Base-by-base conservation (phyloP, 2,113 vertebrate genomes). In the Nicator chloris region DNA sequence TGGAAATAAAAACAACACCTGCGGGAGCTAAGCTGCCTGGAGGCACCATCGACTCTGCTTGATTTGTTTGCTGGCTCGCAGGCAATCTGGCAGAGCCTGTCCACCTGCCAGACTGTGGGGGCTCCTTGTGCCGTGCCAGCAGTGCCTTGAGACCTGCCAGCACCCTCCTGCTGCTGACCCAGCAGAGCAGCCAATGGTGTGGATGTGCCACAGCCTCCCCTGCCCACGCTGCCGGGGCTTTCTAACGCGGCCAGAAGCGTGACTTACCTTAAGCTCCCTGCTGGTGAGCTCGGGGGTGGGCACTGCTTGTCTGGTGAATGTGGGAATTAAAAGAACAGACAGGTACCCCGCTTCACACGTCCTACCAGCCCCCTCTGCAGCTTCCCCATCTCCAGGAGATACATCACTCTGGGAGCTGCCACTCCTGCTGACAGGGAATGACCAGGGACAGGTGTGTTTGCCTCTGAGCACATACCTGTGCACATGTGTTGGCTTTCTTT, bases 161-260 rank as follows among this genome's bases (percentile, higher is more conserved):
- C 54, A 78, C 9, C 12, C 19, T 37, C 13, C 72, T 60, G 69
- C 86, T 21, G 6, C 51, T 9, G 12, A 10, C 51, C 44, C 23
- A 37, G 71, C 39, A 70, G 54, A 61, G 80, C 57, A 88, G 54
- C 22, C 4, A 3, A 49, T 7, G 11, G 22, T 0, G 0, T 2
- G 16, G 24, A 65, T 49, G 13, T 12, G 21, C 3, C 0, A 1
- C 57, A 69, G 33, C 23, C 70, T 66, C 28, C 72, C 10, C 64
- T 66, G 57, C 82, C 49, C 33, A 5, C 0, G 0, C 21, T 69
- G 60, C 65, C 26, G 77, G 45, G 61, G 35, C 15, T 85, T 45
- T 37, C 14, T 44, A 30, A 5, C 4, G 21, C 0, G 0, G 64
- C 37, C 51, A 53, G 35, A 23, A 63, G 17, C 0, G 0, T 33